A percentile compares a stretch with the other conserved stretches of the same genome.
Conservation (phyloP, 2,797 vertebrate genomes). For the Danio kyathit region DNA sequence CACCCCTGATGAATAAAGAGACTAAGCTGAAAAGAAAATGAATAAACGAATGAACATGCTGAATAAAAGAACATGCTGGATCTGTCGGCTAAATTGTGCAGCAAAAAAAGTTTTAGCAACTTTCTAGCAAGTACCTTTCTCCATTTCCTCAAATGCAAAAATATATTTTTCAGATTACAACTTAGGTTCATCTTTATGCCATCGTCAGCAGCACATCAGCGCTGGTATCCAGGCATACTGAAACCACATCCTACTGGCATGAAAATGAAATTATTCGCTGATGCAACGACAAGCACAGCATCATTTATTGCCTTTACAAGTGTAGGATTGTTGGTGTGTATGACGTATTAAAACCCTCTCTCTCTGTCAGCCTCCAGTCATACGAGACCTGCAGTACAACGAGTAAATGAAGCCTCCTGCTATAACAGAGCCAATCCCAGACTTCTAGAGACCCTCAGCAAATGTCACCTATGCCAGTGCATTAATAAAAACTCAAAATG, state of each 20-base stretch:
- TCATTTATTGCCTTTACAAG: not conserved
- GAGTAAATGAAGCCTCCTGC: constrained; percentile 14
- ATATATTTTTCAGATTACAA: not conserved
- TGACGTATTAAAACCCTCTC: not conserved
- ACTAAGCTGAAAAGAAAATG: no score
- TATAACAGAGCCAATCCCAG: no score
- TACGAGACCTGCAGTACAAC: constrained; percentile 22
- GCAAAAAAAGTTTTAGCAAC: no score
- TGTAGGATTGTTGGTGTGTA: not conserved
- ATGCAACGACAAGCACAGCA: not conserved
- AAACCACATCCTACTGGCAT: not conserved
- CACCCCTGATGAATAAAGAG: no score
- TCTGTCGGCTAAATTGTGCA: no score
- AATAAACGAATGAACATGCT: no score
- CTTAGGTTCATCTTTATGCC: constrained; percentile 13
- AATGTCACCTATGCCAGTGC: no score
- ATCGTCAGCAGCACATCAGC: not conserved
- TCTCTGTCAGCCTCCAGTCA: constrained; percentile 1
- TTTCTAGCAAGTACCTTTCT: not conserved
- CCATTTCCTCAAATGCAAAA: not conserved
- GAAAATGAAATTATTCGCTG: not conserved
- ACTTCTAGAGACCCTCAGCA: no score
- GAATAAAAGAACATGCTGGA: no score
- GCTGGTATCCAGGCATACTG: not conserved
- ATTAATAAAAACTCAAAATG: no score